Percentiles rank a stretch among this genome's conserved stretches.
Conservation (phyloP, 2,888 invertebrate genomes). For the Syrista parreyssii region DNA sequence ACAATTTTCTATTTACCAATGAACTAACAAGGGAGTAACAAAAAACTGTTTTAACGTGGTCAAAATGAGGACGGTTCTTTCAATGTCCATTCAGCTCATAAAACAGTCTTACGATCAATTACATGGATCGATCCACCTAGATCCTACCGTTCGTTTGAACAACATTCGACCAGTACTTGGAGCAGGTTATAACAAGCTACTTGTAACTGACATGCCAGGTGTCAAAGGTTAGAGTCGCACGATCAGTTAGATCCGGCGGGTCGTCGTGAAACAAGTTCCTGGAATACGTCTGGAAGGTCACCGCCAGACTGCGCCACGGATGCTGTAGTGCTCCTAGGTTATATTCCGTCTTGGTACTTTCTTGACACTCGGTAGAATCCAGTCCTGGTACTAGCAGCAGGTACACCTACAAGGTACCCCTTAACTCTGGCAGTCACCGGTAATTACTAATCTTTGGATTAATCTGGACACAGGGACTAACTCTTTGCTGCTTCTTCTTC, state of each 20-base stretch:
- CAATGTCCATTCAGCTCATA: not conserved
- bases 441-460: slow-evolving; percentile 9
- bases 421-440: not conserved
- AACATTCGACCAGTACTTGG: not conserved
- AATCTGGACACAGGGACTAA: not conserved
- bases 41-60: not conserved
- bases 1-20: not conserved
- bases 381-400: not conserved
- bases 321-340: not conserved
- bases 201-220: slow-evolving; percentile 4
- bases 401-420: not conserved
- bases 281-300: slow-evolving; percentile 1
- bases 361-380: not conserved
- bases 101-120: not conserved
- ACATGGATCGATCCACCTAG: not conserved
- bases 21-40: not conserved
- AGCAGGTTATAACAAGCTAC: slow-evolving; percentile 3
- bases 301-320: not conserved
- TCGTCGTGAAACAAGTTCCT: not conserved
- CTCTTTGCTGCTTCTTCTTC: not conserved
- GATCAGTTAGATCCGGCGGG: slow-evolving; percentile 11
- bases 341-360: not conserved
- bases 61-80: not conserved
- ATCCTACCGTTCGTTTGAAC: not conserved
- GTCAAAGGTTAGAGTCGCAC: slow-evolving; percentile 8